Evolutionary conservation across 2,113 vertebrate genomes (phyloP).

Genomic region (Equus przewalskii): DNA sequence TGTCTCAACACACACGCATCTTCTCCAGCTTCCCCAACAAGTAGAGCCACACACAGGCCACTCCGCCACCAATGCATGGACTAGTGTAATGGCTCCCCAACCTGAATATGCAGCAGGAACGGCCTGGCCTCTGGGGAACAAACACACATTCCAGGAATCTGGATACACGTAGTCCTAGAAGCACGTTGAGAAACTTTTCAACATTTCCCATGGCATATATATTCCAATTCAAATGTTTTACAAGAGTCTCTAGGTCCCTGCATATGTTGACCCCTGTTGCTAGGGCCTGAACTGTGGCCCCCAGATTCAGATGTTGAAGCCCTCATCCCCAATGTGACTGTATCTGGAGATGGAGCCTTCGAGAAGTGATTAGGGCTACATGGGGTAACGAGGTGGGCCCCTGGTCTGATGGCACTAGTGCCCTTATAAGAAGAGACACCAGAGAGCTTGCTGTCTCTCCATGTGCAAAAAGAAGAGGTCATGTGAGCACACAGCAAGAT

Average conservation of each 20-base stretch:
- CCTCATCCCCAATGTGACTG: background rate
- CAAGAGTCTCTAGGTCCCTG: background rate
- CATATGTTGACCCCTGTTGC: background rate
- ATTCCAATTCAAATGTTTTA: background rate
- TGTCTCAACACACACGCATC: background rate
- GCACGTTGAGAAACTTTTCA: background rate
- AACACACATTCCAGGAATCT: too few relatives aligned
- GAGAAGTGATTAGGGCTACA: background rate
- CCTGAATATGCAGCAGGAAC: background rate
- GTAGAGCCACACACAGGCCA: background rate
- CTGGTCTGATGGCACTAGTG: background rate
- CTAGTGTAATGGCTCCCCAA: background rate
- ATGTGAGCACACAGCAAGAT: background rate
- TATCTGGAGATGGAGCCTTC: background rate
- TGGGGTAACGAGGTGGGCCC: background rate
- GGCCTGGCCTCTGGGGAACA: too few relatives aligned
- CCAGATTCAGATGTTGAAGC: background rate
- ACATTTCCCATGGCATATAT: background rate
- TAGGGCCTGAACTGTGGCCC: background rate
- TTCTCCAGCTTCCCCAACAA: background rate
- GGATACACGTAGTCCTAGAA: background rate
- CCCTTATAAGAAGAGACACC: background rate
- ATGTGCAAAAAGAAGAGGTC: background rate
- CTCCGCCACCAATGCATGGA: fast-evolving
- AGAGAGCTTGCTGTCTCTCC: background rate